phyloP scores from a whole-genome alignment of 2,888 invertebrate species.

The Chalcosyrphus nemorum region DNA sequence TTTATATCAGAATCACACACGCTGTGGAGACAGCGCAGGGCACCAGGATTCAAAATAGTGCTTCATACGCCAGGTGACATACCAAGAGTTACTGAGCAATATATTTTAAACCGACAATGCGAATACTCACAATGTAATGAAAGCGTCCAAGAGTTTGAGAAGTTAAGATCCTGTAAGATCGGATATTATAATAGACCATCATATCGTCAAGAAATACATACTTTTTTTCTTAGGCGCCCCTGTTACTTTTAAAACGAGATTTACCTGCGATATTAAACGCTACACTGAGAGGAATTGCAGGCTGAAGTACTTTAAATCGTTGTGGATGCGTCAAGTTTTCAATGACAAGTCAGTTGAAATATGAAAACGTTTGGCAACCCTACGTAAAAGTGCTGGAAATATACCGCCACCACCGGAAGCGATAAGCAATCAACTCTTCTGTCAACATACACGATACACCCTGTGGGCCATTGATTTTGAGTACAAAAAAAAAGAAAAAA shows the following conservation, averaged over 20 bases:
- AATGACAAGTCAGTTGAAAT: conserved; percentile 85
- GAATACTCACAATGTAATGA: conserved; percentile 90
- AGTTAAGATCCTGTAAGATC: conserved; percentile 85
- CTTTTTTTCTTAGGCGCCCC: conserved; percentile 83
- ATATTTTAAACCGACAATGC: conserved; percentile 88
- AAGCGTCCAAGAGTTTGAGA: conserved; percentile 86
- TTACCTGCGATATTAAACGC: conserved; percentile 85
- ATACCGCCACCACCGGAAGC: too few species aligned
- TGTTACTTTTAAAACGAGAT: conserved; percentile 88
- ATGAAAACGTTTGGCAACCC: too few species aligned
- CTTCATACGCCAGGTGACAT: conserved; percentile 81
- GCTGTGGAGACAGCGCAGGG: conserved; percentile 88
- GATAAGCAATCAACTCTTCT: too few species aligned
- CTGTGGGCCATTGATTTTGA: too few species aligned
- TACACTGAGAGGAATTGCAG: conserved; percentile 90
- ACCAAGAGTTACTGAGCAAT: conserved; percentile 84
- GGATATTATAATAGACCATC: background rate
- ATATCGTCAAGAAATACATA: background rate
- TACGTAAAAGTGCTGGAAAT: too few species aligned
- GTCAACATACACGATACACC: too few species aligned
- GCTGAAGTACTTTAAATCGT: conserved; percentile 85
- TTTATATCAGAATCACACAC: conserved; percentile 85
- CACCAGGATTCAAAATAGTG: conserved; percentile 87
- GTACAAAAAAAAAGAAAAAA: too few species aligned
- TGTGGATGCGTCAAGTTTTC: conserved; percentile 89